Conservation (phyloP, 2,113 vertebrate genomes). For the Coreoperca whiteheadi region DNA sequence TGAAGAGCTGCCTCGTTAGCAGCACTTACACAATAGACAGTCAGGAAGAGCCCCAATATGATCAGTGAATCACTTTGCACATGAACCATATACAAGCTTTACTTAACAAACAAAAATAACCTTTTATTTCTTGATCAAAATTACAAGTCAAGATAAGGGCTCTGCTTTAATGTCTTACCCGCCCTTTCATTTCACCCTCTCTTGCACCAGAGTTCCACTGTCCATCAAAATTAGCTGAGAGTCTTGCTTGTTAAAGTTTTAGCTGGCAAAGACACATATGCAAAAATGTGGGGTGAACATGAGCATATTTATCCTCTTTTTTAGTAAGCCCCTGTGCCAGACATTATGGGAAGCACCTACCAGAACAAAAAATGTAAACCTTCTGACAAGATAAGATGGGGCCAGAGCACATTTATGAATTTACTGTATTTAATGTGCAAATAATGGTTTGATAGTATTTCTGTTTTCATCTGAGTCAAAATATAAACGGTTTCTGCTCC, state of each 20-base stretch:
- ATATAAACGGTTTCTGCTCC: background rate
- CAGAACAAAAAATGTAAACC: background rate
- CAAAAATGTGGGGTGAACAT: background rate
- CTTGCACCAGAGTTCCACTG: background rate
- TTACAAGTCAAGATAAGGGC: background rate
- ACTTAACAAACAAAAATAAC: background rate
- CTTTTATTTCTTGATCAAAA: background rate
- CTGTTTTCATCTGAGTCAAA: background rate
- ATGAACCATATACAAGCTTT: background rate
- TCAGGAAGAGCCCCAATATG: background rate
- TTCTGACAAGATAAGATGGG: background rate
- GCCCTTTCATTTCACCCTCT: background rate
- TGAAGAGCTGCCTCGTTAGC: slow-evolving; percentile 73
- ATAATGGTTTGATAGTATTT: background rate
- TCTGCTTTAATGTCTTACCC: slow-evolving; percentile 8
- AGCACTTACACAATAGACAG: slow-evolving; percentile 12
- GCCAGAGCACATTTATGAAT: background rate
- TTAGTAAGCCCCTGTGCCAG: background rate
- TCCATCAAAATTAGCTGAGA: slow-evolving; percentile 40
- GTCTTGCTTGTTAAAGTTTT: background rate
- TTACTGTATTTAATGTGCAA: background rate
- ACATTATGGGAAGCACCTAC: background rate
- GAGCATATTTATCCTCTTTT: slow-evolving; percentile 1
- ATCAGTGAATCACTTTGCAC: slow-evolving; percentile 12
- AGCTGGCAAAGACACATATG: background rate